Conservation (phyloP, 2,113 vertebrate species). For the Cromileptes altivelis region DNA sequence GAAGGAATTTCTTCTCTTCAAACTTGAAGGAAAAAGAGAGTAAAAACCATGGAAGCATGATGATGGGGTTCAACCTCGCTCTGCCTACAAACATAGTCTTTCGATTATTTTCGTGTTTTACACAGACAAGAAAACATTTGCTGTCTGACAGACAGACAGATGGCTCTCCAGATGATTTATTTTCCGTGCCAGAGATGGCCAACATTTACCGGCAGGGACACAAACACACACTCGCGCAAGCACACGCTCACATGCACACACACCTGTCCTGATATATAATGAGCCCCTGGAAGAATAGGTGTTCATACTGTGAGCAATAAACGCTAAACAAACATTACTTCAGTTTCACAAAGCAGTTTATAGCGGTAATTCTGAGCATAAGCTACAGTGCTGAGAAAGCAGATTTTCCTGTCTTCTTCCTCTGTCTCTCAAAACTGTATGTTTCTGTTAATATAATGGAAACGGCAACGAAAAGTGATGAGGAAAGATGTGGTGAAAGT, state of each 20-base stretch:
- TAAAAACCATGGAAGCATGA: neutral
- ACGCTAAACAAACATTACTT: neutral
- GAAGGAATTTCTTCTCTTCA: neutral
- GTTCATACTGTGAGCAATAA: neutral
- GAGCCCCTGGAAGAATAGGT: conserved; percentile 34
- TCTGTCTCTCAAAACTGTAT: neutral
- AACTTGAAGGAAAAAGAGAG: neutral
- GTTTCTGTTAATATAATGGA: conserved; percentile 52
- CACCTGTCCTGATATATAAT: conserved; percentile 49
- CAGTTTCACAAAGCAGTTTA: neutral
- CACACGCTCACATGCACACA: conserved; percentile 17
- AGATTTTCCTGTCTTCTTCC: neutral
- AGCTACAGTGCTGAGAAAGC: neutral
- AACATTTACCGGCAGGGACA: conserved; percentile 18
- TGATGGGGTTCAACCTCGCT: neutral
- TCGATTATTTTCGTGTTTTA: conserved; percentile 47
- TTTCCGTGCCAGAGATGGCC: conserved; percentile 42
- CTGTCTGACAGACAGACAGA: conserved; percentile 61
- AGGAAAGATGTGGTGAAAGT: conserved; percentile 8
- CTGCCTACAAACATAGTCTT: neutral
- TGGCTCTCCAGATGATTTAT: conserved; percentile 56
- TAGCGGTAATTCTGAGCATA: neutral
- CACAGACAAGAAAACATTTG: conserved; percentile 47
- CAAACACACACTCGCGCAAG: conserved; percentile 15
- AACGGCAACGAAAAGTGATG: conserved; percentile 14